Base-by-base conservation (phyloP, 2,797 vertebrate species). In the Gastrophryne carolinensis region DNA sequence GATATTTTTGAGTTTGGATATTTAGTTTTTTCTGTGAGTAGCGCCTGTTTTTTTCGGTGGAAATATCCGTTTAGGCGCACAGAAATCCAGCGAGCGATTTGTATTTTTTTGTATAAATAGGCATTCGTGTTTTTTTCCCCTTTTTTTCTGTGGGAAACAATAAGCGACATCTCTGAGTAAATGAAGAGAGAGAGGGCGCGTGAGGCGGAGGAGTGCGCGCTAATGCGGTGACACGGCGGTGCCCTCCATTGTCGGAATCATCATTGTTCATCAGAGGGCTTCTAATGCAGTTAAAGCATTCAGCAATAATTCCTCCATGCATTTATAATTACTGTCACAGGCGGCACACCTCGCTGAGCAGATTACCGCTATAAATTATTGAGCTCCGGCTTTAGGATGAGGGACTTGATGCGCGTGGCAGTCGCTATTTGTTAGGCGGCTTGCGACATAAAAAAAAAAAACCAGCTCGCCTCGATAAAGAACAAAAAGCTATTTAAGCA, bases 301-400 rank as follows among this genome's bases (percentile, higher is more conserved):
- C 97, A 90, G 95, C 95, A 94, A 96, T 98, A 97, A 98, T 98
- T 99, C 95, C 94, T 96, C 91, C 93, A 93, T 96, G 97, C 97
- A 98, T 98, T 98, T 98, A 98, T 99, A 98, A 99, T 99, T 99
- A 98, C 96, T 96, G 96, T 96, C 96, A 97, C 94, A 95, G 97
- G 94, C 95, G 94, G 93, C 95, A 99, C 97, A 98, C 97, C 97
- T 99, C 97, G 94, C 92, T 96, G 96, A 98, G 94, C 96, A 98
- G 96, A 98, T 99, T 98, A 98, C 98, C 97, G 96, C 94, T 92
- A 96, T 99, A 97, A 98, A 98, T 98, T 97, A 99, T 98, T 98
- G 95, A 99, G 95, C 95, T 92, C 90, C 1, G 90, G 90, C 94
- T 94, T 94, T 92, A 90, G 84, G 93, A 93, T 88, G 93, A 94